Evolutionary conservation across 2,797 vertebrate species (phyloP), one percentile per base, ranked within the genome.

Genomic region (Pyrrhura leucotis): DNA sequence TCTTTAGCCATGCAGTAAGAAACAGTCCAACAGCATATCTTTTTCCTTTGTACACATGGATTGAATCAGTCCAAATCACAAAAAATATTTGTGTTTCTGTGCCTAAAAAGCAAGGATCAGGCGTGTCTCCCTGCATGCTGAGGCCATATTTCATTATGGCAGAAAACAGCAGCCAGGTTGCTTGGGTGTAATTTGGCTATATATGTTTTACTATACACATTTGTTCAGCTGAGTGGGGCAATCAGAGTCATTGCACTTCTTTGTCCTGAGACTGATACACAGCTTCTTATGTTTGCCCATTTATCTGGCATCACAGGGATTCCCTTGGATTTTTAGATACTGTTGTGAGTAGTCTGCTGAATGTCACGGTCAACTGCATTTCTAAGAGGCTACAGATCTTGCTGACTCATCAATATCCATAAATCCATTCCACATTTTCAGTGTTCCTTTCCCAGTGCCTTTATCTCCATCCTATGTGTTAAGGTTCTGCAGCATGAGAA

Each of bases 11-110:
- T 1, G 2, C 15, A 66, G 28, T 8, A 62, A 12, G 39, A 63
- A 90, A 91, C 84, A 66, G 2, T 8, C 5, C 48, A 74, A 42
- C 5, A 26, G 11, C 13, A 10, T 6, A 2, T 11, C 66, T 76
- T 37, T 18, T 10, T 40, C 17, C 17, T 76, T 50, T 72, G 8
- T 50, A 45, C 10, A 54, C 0, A 0, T 42, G 21, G n/a, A 78
- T 33, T 58, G 63, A 72, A 68, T 29, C 35, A 42, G n/a, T 63
- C 26, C 18, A 90, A 75, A 69, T 33, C 21, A 59, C 29, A 54
- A 54, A 85, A 82, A 28, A 11, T 9, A n/a, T 10, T 56, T n/a
- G 25, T 76, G 20, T 66, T 86, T 73, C 42, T 50, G 28, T 28
- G 31, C 14, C 77, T 84, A 63, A 66, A 78, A 81, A 63, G 22